Percentiles rank a stretch among this genome's conserved stretches.
Evolutionary conservation across 1,140 invertebrate genomes (phyloP).

Genomic region (Bombus consobrinus): DNA sequence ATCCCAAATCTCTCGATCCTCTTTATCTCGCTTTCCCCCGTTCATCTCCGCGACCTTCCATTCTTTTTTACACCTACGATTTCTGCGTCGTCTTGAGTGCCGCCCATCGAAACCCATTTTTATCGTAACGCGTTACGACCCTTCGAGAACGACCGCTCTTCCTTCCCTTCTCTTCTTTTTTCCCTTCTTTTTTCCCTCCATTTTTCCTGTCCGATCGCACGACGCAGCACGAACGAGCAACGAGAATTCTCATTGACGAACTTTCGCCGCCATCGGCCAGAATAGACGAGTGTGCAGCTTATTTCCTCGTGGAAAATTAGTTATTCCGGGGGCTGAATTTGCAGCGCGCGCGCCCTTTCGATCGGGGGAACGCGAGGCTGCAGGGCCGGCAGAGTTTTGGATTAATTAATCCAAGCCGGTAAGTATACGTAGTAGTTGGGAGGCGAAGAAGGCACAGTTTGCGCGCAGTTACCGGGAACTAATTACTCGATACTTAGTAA

Average conservation of each 20-base stretch:
- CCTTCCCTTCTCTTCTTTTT: no score
- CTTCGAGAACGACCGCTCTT: neutral
- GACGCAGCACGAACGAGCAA: neutral
- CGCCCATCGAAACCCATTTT: neutral
- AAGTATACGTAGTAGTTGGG: neutral
- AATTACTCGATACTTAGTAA: constrained; percentile 64
- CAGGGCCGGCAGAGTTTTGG: constrained; percentile 12
- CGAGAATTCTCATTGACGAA: neutral
- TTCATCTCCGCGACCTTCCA: neutral
- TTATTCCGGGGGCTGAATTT: neutral
- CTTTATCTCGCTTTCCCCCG: neutral
- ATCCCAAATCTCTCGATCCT: neutral
- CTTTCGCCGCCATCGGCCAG: neutral
- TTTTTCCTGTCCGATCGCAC: neutral
- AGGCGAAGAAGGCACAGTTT: constrained; percentile 54
- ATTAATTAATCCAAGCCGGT: constrained; percentile 57
- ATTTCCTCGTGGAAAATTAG: neutral
- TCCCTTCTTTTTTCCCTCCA: no score
- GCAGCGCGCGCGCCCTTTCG: neutral
- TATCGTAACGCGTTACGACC: neutral
- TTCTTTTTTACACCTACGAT: neutral
- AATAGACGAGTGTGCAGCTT: neutral
- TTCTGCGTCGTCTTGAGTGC: neutral
- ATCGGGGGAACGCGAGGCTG: neutral
- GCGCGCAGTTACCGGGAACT: constrained; percentile 51